Base-by-base conservation (phyloP, 2,113 vertebrate species). In the Caretta caretta region DNA sequence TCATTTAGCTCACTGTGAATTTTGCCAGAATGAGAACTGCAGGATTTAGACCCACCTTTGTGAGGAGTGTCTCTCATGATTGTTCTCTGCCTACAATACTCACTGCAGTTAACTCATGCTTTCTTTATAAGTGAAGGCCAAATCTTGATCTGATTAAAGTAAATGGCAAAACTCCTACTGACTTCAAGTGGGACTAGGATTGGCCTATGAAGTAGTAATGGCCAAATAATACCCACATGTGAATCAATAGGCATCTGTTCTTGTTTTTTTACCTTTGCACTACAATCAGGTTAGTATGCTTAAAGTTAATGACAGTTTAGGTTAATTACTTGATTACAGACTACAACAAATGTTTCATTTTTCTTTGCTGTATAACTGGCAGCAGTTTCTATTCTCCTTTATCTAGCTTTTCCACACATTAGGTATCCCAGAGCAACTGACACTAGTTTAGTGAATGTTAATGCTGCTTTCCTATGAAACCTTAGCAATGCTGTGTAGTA, bases 221-320 rank as follows among this genome's bases (percentile, higher is more conserved):
- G 38, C 69, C 81, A 94, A 88, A n/a, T 75, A 95, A 87, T 27
- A 93, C 13, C 76, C 83, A 49, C 9, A 88, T 12, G 24, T 84
- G 12, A 16, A 53, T 17, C 78, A 50, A 88, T 84, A 90, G 93
- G 92, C 38, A 87, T 3, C 19, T 86, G 75, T 10, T 82, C 24
- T 87, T 91, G n/a, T 84, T 88, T 92, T 92, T 94, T 90, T 87
- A 82, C 88, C 13, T 8, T 72, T 91, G 56, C 72, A 90, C 83
- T 4, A 54, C 50, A 94, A 83, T 14, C 38, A 86, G n/a, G 13
- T 78, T 93, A 88, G 82, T 49, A 79, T 81, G 54, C 8, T 91
- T 35, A 90, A 93, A 84, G 19, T 35, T 86, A 91, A 85, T 78
- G 25, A 29, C 11, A 78, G n/a, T 90, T 91, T 85, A 87, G 8